Evolutionary conservation across 2,113 vertebrate genomes (phyloP).

Genomic region (Oreochromis tanganicae): DNA sequence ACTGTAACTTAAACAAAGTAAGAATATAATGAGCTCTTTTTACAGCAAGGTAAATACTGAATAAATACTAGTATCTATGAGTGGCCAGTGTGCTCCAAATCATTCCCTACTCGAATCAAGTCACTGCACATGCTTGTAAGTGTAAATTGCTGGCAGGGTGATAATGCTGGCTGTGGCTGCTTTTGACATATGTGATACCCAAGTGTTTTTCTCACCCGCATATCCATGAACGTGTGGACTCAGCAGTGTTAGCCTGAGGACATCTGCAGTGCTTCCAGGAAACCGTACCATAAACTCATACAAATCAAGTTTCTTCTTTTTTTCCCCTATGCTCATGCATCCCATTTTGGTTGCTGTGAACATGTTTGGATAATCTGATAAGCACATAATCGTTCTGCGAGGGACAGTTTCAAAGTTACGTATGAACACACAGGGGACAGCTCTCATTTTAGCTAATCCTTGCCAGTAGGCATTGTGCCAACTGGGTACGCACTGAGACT

Average conservation of each 20-base stretch:
- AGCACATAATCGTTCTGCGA: conserved; percentile 14
- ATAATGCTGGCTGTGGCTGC: not conserved
- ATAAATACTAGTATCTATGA: not conserved
- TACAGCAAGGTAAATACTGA: not conserved
- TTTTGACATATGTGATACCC: conserved; percentile 29
- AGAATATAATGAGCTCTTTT: conserved; percentile 1
- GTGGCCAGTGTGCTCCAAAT: not conserved
- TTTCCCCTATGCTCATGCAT: not conserved
- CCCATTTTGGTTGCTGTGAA: conserved; percentile 3
- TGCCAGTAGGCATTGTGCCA: conserved; percentile 24
- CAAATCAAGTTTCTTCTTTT: not conserved
- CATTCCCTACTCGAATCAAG: not conserved
- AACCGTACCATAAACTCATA: conserved; percentile 11
- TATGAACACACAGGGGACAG: conserved; percentile 11
- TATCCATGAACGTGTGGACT: conserved; percentile 32
- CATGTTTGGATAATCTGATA: conserved; percentile 29
- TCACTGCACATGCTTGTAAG: conserved; percentile 19
- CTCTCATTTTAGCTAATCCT: conserved; percentile 23
- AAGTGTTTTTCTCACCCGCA: conserved; percentile 33
- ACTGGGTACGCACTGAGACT: not conserved
- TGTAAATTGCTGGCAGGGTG: conserved; percentile 34
- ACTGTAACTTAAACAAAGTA: not conserved
- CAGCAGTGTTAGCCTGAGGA: conserved; percentile 25
- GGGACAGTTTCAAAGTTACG: conserved; percentile 19
- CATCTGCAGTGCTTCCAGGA: conserved; percentile 12